Evolutionary conservation across 2,113 vertebrate species (phyloP), one percentile per base, ranked within the genome.

Genomic region (Capreolus pygargus): DNA sequence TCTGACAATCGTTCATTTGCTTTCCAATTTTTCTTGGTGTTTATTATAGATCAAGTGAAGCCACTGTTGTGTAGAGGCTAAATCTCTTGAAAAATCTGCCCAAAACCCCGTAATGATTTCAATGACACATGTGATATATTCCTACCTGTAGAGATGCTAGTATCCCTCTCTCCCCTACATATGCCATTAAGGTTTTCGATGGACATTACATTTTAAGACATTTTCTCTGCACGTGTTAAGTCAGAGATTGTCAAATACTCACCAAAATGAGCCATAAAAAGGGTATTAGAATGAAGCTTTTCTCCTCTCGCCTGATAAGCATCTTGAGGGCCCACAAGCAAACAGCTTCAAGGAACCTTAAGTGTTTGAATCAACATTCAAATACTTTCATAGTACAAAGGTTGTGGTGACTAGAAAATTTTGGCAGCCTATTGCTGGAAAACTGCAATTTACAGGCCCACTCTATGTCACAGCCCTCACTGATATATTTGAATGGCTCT

Each of bases 401-500:
- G 33, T 52, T n/a, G 50, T 23, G 10, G 3, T 33, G 33, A 50
- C 6, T 33, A 11, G 30, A n/a, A 12, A 7, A 14, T 54, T 54
- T 54, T 4, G 0, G 60, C 21, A 0, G 60, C 14, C 39, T 47
- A 17, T 4, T 60, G 3, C 19, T 25, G n/a, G 17, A 11, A 14
- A 25, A 45, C 1, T 16, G 4, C 28, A 70, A n/a, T 17, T 45
- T 27, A 28, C 10, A 17, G 8, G 4, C 14, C 0, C 10, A 16
- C 6, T 0, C 2, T 7, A 30, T 61, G 70, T n/a, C n/a, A 60
- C 82, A 81, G 58, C 45, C 52, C 64, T 93, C 47, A 9, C 0
- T 23, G 60, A 91, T 2, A 5, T 6, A 52, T 23, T 4, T 84
- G 21, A 52, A 76, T 88, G 95, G 90, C 97, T 94, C 92, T 96